Evolutionary conservation across 1,140 invertebrate species (phyloP).

Genomic region (Aphaenogaster floridana): DNA sequence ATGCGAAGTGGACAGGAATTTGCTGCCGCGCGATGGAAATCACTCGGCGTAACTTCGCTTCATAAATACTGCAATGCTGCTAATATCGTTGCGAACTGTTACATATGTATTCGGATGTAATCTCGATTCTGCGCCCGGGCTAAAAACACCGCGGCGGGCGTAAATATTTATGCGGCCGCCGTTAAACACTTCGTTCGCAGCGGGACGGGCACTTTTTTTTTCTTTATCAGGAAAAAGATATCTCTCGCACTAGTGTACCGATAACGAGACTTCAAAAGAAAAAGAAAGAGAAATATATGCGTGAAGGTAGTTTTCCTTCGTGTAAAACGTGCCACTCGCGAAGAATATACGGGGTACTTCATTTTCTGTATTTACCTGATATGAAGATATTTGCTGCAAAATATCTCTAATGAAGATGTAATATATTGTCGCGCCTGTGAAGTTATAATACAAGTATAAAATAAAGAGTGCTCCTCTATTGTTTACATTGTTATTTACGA

Average conservation of each 20-base stretch:
- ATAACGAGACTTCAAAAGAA: background rate
- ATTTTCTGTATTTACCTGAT: background rate
- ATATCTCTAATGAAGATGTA: background rate
- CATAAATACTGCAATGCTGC: conserved; percentile 65
- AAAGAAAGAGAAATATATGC: background rate
- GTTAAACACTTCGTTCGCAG: conserved; percentile 60
- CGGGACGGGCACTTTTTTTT: conserved; percentile 34
- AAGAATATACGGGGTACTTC: background rate
- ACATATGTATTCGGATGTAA: conserved; percentile 66
- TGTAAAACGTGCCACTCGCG: background rate
- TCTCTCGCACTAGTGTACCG: conserved; percentile 34
- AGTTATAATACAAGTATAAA: background rate
- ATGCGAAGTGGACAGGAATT: conserved; percentile 47
- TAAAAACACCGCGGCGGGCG: conserved; percentile 50
- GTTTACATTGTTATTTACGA: background rate
- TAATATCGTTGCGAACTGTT: conserved; percentile 66
- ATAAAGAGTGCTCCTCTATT: background rate
- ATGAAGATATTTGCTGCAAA: background rate
- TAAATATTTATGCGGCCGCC: conserved; percentile 57
- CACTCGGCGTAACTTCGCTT: conserved; percentile 63
- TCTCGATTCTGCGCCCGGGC: conserved; percentile 59
- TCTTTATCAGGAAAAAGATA: conserved; percentile 55
- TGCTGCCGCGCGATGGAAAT: conserved; percentile 61
- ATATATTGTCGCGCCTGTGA: too few species aligned
- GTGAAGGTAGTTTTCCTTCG: background rate